Base-by-base conservation (phyloP, 37 sponge, comb jelly and placozoan genomes). In the Mnemiopsis leidyi region DNA sequence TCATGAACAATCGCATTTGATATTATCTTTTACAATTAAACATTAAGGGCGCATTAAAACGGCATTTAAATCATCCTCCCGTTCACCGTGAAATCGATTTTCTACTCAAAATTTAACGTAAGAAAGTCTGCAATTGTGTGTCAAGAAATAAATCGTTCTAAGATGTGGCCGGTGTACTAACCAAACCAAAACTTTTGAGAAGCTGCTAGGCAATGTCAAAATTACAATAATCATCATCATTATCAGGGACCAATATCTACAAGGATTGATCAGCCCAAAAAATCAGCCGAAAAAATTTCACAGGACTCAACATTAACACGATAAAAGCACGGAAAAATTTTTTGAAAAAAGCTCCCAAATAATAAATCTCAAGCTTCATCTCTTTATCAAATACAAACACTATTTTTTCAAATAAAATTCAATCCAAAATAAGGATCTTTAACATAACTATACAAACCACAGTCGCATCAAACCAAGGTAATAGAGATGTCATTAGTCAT, bases 191-290 rank as follows among this genome's bases (percentile, higher is more conserved):
- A 77, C 7, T 77, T 77, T 77, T 77, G 79, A 77, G 79, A 31
- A 32, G 79, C 79, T 77, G 36, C 79, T 36, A 77, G 9, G 32
- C 26, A 32, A 34, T 77, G 79, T 77, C 79, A 77, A 77, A 77
- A 77, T 48, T 48, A 48, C 61, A 48, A 48, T 18, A 48, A 48
- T 48, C 61, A 48, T 48, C 13, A 48, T 18, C 13, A n/a, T n/a
- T n/a, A n/a, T 48, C 61, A 48, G 61, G 61, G 13, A 48, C 61
- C 61, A 48, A 48, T 18, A 48, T 48, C 61, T 48, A 48, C 61
- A 48, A 18, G 61, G 13, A 5, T 18, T 48, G 61, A 48, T 48
- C 13, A 48, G 13, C 61, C 61, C 61, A 48, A 48, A n/a, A 48
- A 48, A 48, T 48, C 61, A 48, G 61, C 61, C 61, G 61, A 13